These are phyloP conservation scores for Pagetopsis macropterus DNA, from an alignment of 2,797 vertebrate genomes.

Conservation along the genomic window DNA sequence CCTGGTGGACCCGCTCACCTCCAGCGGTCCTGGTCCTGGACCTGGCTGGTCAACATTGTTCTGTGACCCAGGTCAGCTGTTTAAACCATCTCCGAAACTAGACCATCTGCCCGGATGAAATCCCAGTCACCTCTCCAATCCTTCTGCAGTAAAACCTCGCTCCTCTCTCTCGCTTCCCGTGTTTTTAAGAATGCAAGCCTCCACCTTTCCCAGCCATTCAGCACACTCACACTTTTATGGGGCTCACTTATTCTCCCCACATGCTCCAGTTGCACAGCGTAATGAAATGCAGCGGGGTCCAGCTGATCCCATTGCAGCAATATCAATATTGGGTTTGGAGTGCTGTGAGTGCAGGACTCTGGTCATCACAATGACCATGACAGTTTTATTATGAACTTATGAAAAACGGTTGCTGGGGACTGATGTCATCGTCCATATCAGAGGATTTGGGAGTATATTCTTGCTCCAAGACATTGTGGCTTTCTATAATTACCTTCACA, in stretches of 20 bases:
- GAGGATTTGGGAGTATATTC: conserved; percentile 43
- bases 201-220: conserved; percentile 47
- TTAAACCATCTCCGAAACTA: conserved; percentile 59
- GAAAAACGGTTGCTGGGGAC: conserved; percentile 54
- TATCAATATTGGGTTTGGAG: conserved; percentile 68
- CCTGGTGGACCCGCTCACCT: conserved; percentile 42
- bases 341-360: conserved; percentile 36
- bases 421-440: conserved; percentile 66
- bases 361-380: conserved; percentile 50
- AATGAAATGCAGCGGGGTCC: conserved; percentile 67
- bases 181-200: conserved; percentile 23
- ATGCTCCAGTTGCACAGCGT: conserved; percentile 60
- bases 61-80: conserved; percentile 63
- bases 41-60: conserved; percentile 26
- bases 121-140: conserved; percentile 43
- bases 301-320: conserved; percentile 65
- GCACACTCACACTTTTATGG: conserved; percentile 59
- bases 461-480: conserved; percentile 54
- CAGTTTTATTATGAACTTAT: conserved; percentile 56
- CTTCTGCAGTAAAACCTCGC: conserved; percentile 52
- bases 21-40: conserved; percentile 21
- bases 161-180: conserved; percentile 47
- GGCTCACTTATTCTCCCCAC: conserved; percentile 59
- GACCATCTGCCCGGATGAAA: conserved; percentile 55
- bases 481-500: conserved; percentile 73